Base-by-base conservation (phyloP, 2,797 vertebrate species). In the Pampus argenteus region DNA sequence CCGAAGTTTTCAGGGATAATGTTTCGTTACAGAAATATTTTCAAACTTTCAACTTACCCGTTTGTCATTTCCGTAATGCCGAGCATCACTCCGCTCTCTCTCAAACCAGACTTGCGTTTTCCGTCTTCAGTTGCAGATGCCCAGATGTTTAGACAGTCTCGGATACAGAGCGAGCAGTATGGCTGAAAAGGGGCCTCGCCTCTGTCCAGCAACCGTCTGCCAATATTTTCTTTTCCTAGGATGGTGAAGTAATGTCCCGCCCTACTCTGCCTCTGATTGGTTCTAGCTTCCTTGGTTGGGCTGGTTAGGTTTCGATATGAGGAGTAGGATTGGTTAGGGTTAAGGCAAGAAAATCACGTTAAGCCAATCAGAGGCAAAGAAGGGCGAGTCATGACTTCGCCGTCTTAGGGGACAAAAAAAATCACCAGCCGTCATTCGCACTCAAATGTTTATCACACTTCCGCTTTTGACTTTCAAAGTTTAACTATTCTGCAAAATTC, bases 1-100 rank as follows among this genome's bases (percentile, higher is more conserved):
- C 64, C 20, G 11, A 81, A 84, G 42, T 83, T 77, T 71, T 40
- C 38, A 8, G 4, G 0, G 3, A 56, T 61, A 66, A 49, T 22
- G 14, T 65, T 20, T 4, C 23, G 5, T 4, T 0, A 9, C 0
- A 0, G 2, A 78, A 61, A n/a, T 10, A 11, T 4, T 10, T 42
- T 5, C 0, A 13, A 76, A 63, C 11, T 15, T 44, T 2, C n/a
- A 6, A 74, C 92, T 91, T n/a, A 95, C 94, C 94, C 94, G 66
- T 93, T 94, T 0, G 92, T 94, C 93, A 95, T 92, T 72, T 94
- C 94, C n/a, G 85, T 86, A 10, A 94, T 54, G 54, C 83, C 93
- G 52, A 95, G 90, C 94, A 94, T 95, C 82, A 0, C 71, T 57
- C 31, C 57, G 22, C 31, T 34, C 15, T 58, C 56, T 74, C 55